Conservation (phyloP, 1,140 invertebrate genomes). For the Bradysia coprophila region DNA sequence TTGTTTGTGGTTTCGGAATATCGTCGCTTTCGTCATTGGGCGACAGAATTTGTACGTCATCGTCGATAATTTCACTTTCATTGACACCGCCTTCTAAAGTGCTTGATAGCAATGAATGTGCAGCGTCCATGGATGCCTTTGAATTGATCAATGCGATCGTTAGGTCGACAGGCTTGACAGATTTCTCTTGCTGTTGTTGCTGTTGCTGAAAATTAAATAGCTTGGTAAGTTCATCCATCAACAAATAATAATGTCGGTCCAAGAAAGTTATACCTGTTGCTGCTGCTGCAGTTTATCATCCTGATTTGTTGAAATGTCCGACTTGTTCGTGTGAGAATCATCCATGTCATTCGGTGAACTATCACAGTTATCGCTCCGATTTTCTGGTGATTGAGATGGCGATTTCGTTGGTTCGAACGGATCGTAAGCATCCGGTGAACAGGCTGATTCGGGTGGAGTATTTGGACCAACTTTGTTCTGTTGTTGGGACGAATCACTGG, state of each 20-base stretch:
- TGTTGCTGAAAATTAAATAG: background rate
- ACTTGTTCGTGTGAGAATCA: background rate
- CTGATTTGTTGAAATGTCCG: too few relatives aligned
- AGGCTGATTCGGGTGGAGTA: constrained; percentile 22
- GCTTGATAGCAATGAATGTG: background rate
- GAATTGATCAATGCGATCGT: constrained; percentile 23
- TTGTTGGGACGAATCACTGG: constrained; percentile 8
- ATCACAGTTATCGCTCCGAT: background rate
- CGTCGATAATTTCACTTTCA: background rate
- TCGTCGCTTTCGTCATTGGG: background rate
- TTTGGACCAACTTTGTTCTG: constrained; percentile 23
- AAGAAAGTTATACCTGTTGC: too few relatives aligned
- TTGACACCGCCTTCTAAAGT: background rate
- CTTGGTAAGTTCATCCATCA: background rate
- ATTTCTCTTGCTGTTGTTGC: constrained; percentile 4
- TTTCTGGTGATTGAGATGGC: constrained; percentile 21
- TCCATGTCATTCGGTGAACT: background rate
- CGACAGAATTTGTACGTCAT: background rate
- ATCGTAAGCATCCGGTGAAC: constrained; percentile 52
- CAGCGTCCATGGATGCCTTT: constrained; percentile 9
- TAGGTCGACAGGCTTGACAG: constrained; percentile 18
- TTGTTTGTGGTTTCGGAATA: background rate
- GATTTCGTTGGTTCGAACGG: constrained; percentile 76
- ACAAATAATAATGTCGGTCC: background rate
- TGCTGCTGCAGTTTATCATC: too few relatives aligned